Evolutionary conservation across 2,888 invertebrate genomes (phyloP).

Genomic region (Creontiades dilutus): DNA sequence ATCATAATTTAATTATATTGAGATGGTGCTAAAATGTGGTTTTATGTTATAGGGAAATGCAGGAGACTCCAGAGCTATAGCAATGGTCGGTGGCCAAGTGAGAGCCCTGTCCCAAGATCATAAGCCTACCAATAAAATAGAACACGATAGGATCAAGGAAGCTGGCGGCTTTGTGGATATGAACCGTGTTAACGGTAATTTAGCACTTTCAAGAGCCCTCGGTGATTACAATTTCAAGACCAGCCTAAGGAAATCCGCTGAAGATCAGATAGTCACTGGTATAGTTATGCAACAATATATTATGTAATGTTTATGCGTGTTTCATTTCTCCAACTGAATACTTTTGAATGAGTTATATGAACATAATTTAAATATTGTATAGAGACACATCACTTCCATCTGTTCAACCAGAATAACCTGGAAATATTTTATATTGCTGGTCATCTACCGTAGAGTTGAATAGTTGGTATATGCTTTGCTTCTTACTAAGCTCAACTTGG

Average conservation of each 20-base stretch:
- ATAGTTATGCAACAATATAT: slow-evolving; percentile 75
- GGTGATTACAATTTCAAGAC: slow-evolving; percentile 98
- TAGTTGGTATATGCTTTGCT: too few species aligned
- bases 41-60: slow-evolving; percentile 87
- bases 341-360: too few species aligned
- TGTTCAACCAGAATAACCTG: too few species aligned
- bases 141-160: slow-evolving; percentile 91
- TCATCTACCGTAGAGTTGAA: too few species aligned
- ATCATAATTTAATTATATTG: too few species aligned
- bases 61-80: slow-evolving; percentile 97
- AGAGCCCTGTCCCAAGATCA: slow-evolving; percentile 93
- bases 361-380: too few species aligned
- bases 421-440: too few species aligned
- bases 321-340: too few species aligned
- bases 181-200: slow-evolving; percentile 98
- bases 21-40: background rate
- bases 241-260: slow-evolving; percentile 89
- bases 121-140: slow-evolving; percentile 94
- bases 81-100: slow-evolving; percentile 89
- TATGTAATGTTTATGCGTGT: too few species aligned
- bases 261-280: slow-evolving; percentile 99
- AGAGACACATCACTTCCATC: too few species aligned
- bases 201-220: slow-evolving; percentile 96
- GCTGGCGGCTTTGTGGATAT: slow-evolving; percentile 99
- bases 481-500: too few species aligned